Base-by-base conservation (phyloP, 1,140 invertebrate species). In the Bombus waltoni region DNA sequence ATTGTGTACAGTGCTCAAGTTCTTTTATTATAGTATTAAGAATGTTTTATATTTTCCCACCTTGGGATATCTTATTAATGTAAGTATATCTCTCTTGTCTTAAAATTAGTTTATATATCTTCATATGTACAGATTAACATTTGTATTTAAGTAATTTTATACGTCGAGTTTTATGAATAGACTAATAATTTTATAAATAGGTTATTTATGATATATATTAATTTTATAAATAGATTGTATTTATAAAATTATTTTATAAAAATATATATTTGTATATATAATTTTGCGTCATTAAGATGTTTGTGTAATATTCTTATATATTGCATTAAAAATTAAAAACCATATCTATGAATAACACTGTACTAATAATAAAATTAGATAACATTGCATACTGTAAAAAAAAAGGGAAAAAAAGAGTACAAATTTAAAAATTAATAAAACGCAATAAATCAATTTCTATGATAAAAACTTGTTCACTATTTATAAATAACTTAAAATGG, bases 221-320 rank as follows among this genome's bases (percentile, higher is more conserved):
- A 53, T 53, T 53, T 53, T 53, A 53, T 53, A 53, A 53, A 53
- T 22, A 53, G 47, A 53, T 53, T 53, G 75, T 47, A 75, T 62
- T 82, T 86, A 62, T 65, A 13, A 32, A 66, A 88, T 72, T 59
- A 57, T 73, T 57, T 87, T 32, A 32, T 42, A 88, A 35, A 76
- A 81, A 22, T 72, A 84, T 59, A 65, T 42, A 74, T 86, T 75
- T 84, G 82, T 87, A 80, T 15, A 86, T 81, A 86, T 44, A 44
- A 83, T 83, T 84, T 77, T 71, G 66, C 53, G 13, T 13, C 35
- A 76, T 83, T 71, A 47, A 28, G 28, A 81, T 82, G 44, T 44
- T 62, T 57, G 15, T 59, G 57, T 83, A 73, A 40, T 75, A 70
- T 74, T 35, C 59, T 74, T 35, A 42, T 57, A 66, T 32, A 28